Evolutionary conservation across 2,113 vertebrate species (phyloP), one percentile per base, ranked within the genome.

Genomic region (Mustela lutreola): DNA sequence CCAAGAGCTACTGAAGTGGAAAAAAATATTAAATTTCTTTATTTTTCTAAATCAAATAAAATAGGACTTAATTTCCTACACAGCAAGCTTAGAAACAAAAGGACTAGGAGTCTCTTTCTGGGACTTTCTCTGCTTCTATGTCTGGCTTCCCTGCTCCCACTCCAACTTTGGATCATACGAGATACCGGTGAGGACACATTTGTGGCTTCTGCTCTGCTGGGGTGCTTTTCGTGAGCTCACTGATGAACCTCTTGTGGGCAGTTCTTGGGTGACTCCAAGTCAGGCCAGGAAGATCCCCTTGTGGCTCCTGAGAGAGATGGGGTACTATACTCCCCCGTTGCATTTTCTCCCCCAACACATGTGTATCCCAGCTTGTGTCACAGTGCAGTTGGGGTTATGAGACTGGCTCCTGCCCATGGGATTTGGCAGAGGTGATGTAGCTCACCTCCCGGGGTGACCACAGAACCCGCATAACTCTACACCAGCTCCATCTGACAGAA

Each of bases 1-100:
- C 63, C 24, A 56, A 36, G 56, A 85, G 50, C n/a, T 50, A 19
- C 0, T 50, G 21, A 91, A 63, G 33, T 84, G 56, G 16, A 56
- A 63, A 83, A 45, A 71, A 85, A 28, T 5, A 15, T 9, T 48
- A 16, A 10, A 21, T 89, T 80, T 78, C 26, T 90, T 93, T 60
- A 42, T 50, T 94, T 73, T 93, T 63, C 63, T 84, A 75, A 73
- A 94, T 62, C 26, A 67, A 78, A 95, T 87, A 63, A 89, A 96
- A 91, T 53, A 36, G 31, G 33, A 71, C 45, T 45, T 87, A n/a
- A 73, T 71, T 93, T 79, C 12, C 26, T 75, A 75, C 36, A 79
- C 33, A 65, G 76, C 21, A 58, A 80, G 45, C 26, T 67, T 73
- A 91, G 60, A 28, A 28, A 80, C 73, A 79, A 70, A 71, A 39